Conservation (phyloP, 2,797 vertebrate species). For the Girardinus metallicus region DNA sequence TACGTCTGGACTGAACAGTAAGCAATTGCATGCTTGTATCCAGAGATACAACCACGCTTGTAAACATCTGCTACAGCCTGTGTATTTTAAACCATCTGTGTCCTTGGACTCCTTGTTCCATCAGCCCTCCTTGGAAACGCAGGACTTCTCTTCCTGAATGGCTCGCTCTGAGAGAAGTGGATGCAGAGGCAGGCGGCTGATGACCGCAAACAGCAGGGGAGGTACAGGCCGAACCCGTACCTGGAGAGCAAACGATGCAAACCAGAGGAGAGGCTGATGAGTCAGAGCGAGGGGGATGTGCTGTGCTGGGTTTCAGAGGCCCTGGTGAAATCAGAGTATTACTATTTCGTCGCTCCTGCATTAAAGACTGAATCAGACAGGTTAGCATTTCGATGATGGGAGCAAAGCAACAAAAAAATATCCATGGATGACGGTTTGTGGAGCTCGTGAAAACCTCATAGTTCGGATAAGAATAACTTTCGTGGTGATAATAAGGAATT, state of each 20-base stretch:
- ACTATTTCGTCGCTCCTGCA: conserved; percentile 63
- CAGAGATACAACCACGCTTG: background rate
- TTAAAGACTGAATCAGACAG: conserved; percentile 60
- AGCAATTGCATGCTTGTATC: background rate
- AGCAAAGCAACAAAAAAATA: conserved; percentile 5
- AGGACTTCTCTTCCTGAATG: conserved; percentile 6
- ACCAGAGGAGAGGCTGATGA: conserved; percentile 34
- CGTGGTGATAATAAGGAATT: background rate
- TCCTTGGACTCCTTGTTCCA: background rate
- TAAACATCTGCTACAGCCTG: background rate
- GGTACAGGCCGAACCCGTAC: conserved; percentile 2
- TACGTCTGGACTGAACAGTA: background rate
- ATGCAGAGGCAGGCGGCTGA: background rate
- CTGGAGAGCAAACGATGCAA: conserved; percentile 12
- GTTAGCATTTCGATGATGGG: conserved; percentile 32
- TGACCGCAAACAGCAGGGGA: background rate
- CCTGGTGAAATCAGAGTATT: conserved; percentile 42
- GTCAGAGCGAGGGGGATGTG: conserved; percentile 15
- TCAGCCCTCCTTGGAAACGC: background rate
- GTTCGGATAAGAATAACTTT: background rate
- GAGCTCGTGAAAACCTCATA: background rate
- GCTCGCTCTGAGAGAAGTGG: background rate
- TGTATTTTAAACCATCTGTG: background rate
- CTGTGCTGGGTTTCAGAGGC: conserved; percentile 8
- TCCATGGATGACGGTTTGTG: background rate